Evolutionary conservation across 1,140 invertebrate species (phyloP).

Genomic region (Drosophila varians): DNA sequence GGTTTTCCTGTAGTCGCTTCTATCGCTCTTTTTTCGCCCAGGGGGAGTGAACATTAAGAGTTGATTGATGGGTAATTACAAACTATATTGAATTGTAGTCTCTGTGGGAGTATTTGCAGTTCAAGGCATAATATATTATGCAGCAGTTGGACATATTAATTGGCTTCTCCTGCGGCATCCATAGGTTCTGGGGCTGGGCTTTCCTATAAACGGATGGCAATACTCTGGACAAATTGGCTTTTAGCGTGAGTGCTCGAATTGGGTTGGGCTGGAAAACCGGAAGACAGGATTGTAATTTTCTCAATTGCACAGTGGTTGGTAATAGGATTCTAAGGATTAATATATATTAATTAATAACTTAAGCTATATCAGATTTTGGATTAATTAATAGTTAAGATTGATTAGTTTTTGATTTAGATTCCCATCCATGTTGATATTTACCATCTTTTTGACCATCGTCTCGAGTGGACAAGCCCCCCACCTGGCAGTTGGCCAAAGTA

Average conservation of each 20-base stretch:
- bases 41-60: neutral
- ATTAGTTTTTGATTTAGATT: too few species aligned
- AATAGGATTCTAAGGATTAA: too few species aligned
- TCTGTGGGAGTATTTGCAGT: neutral
- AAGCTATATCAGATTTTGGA: too few species aligned
- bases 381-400: too few species aligned
- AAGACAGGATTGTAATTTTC: conserved; percentile 25
- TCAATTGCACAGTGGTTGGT: conserved; percentile 33
- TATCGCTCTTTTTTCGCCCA: neutral
- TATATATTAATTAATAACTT: too few species aligned
- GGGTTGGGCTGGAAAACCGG: conserved; percentile 17
- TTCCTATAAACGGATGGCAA: conserved; percentile 10
- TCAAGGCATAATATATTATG: conserved; percentile 12
- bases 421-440: too few species aligned
- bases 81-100: conserved; percentile 15
- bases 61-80: conserved; percentile 47
- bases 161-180: conserved; percentile 1
- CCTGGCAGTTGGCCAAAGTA: conserved; percentile 13
- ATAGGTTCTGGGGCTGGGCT: conserved; percentile 16
- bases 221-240: conserved; percentile 20
- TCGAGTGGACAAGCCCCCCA: neutral
- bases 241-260: conserved; percentile 29
- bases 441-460: conserved; percentile 1
- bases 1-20: conserved; percentile 9
- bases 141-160: conserved; percentile 28